Conservation (phyloP, 30 jellyfish, hydroid and myxozoan species). For the Pseudorhiza aurosa region DNA sequence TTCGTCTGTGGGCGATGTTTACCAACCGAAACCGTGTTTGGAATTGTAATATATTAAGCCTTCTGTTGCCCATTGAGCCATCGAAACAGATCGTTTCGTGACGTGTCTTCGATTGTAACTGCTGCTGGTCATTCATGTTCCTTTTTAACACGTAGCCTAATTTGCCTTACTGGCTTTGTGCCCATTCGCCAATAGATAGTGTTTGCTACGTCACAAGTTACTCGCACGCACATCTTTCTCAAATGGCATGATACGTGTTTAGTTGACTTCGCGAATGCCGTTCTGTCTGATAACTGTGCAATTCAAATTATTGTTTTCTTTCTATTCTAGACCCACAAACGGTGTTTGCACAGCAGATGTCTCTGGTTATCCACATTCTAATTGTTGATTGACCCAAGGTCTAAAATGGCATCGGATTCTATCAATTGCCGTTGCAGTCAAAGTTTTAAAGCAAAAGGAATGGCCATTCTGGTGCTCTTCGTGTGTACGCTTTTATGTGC, state of each 20-base stretch:
- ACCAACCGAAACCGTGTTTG: neutral
- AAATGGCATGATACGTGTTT: too few relatives aligned
- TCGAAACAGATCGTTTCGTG: too few relatives aligned
- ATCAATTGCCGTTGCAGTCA: slow-evolving; percentile 15
- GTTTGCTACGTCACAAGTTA: neutral
- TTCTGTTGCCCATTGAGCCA: too few relatives aligned
- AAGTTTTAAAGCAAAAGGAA: neutral
- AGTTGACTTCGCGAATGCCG: too few relatives aligned
- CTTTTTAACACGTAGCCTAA: neutral
- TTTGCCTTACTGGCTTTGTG: neutral
- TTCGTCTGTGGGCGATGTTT: slow-evolving; percentile 15
- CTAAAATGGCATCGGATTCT: slow-evolving; percentile 28
- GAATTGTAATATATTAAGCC: too few relatives aligned
- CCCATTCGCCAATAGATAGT: too few relatives aligned
- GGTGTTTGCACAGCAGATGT: slow-evolving; percentile 34
- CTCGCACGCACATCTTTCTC: neutral
- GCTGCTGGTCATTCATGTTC: neutral
- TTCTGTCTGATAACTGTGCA: too few relatives aligned
- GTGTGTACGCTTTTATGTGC: neutral
- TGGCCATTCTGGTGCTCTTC: neutral
- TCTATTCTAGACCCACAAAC: neutral
- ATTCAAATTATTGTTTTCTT: too few relatives aligned
- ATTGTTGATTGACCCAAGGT: neutral
- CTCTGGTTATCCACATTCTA: slow-evolving; percentile 40
- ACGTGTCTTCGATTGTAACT: neutral